phyloP scores from a whole-genome alignment of 2,888 invertebrate species.

The Pseudococcus jackbeardsleyi region DNA sequence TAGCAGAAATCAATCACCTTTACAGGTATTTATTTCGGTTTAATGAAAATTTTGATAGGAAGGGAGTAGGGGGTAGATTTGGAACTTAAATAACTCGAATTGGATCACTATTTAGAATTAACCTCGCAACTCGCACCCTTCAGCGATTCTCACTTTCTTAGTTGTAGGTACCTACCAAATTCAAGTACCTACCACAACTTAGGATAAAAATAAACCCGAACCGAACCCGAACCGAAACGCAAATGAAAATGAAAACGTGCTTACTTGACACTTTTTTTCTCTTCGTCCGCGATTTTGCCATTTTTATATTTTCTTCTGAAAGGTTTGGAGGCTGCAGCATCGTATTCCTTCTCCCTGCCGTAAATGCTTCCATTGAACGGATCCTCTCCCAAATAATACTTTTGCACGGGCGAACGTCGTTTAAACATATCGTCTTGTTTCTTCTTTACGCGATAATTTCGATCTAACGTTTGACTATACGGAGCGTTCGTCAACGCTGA shows the following conservation, averaged over 20 bases:
- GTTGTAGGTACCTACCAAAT: no score
- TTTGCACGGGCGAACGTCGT: slow-evolving; percentile 72
- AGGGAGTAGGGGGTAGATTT: no score
- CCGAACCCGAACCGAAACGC: not conserved
- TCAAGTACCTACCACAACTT: no score
- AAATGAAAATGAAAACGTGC: not conserved
- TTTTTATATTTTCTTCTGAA: slow-evolving; percentile 68
- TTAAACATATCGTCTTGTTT: slow-evolving; percentile 48
- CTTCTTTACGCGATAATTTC: slow-evolving; percentile 63
- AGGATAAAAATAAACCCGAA: no score
- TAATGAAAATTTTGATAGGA: no score
- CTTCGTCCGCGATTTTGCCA: slow-evolving; percentile 50
- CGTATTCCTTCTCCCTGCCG: slow-evolving; percentile 87
- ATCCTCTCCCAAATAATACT: slow-evolving; percentile 89
- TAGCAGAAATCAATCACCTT: no score
- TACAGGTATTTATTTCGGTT: no score
- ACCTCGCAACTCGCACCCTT: no score
- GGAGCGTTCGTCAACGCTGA: slow-evolving; percentile 61
- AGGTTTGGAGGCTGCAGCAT: slow-evolving; percentile 74
- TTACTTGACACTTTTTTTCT: slow-evolving; percentile 62
- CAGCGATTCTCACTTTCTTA: no score
- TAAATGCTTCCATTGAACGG: slow-evolving; percentile 87
- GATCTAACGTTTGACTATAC: slow-evolving; percentile 64
- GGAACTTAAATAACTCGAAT: no score
- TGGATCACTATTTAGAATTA: no score